Evolutionary conservation across 2,797 vertebrate species (phyloP).

Genomic region (Brotula barbata): DNA sequence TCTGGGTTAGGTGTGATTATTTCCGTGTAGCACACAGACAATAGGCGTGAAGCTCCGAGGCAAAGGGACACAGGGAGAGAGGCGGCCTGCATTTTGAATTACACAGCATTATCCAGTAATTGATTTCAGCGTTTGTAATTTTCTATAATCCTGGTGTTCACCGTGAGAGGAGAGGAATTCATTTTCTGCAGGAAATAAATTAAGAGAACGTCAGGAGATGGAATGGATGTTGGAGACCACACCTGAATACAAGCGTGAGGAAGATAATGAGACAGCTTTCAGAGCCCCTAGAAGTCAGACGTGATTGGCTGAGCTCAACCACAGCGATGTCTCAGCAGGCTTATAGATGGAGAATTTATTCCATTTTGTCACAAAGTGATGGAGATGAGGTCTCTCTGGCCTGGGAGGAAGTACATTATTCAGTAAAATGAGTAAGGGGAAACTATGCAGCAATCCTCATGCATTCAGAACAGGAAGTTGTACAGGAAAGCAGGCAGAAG

Average conservation of each 20-base stretch:
- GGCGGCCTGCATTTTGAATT: constrained; percentile 44
- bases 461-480: constrained; percentile 26
- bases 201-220: constrained; percentile 46
- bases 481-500: not conserved
- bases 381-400: constrained; percentile 58
- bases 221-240: constrained; percentile 68
- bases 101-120: constrained; percentile 57
- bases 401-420: constrained; percentile 53
- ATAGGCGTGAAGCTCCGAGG: constrained; percentile 46
- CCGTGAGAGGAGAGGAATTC: constrained; percentile 60
- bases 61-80: constrained; percentile 15
- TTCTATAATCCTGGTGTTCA: constrained; percentile 63
- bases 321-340: constrained; percentile 46
- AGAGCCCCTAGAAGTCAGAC: constrained; percentile 38
- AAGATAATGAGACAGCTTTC: constrained; percentile 62
- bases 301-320: constrained; percentile 60
- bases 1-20: constrained; percentile 37
- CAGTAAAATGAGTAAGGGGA: constrained; percentile 35
- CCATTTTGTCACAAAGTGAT: constrained; percentile 61
- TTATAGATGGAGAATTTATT: constrained; percentile 60
- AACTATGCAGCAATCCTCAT: constrained; percentile 33
- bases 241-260: constrained; percentile 62
- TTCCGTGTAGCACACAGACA: constrained; percentile 43
- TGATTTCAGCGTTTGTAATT: constrained; percentile 68
- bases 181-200: constrained; percentile 72